Evolutionary conservation across 1,140 invertebrate species (phyloP), one percentile per base, ranked within the genome.

Genomic region (Micrasema minimum): DNA sequence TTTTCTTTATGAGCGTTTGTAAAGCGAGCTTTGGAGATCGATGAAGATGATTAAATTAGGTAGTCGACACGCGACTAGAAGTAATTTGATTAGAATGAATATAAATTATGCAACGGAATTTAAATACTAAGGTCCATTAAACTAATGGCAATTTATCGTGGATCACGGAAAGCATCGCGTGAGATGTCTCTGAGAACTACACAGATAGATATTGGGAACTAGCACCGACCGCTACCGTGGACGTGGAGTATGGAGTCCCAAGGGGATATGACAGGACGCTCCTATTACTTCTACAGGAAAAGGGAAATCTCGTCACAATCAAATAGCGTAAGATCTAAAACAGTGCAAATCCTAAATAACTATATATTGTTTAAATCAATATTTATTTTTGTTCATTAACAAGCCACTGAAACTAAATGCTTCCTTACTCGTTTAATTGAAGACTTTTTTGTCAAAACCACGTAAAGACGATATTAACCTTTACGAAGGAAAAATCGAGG

Each of bases 41-140:
- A 31, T 5, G 23, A 6, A 2, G 9, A 51, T 1, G 22, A 23
- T 20, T 2, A 48, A 2, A 18, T 3, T 20, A 3, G 12, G 10
- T 0, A 1, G 20, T 20, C 11, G 22, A 55, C 51, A 14, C n/a
- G 35, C 55, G 14, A 59, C n/a, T 14, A n/a, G 2, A 16, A 38
- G 16, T 18, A 38, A 16, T 16, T 59, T 38, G 31, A 20, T 41
- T 51, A 5, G 10, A 20, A 20, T 38, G n/a, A 57, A 35, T 14
- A 59, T 59, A 16, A 37, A 20, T 38, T 59, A 38, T 59, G 31
- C 55, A 59, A 9, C 14, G 20, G 35, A 59, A 59, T 22, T 59
- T 37, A 41, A 57, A 57, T 38, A 31, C n/a, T 23, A 35, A 4
- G 10, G 20, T 22, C 18, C 20, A 22, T 23, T 51, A 51, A 18